These are phyloP conservation scores for Periplaneta americana DNA, from an alignment of 1,140 invertebrate species.

Conservation along the genomic window DNA sequence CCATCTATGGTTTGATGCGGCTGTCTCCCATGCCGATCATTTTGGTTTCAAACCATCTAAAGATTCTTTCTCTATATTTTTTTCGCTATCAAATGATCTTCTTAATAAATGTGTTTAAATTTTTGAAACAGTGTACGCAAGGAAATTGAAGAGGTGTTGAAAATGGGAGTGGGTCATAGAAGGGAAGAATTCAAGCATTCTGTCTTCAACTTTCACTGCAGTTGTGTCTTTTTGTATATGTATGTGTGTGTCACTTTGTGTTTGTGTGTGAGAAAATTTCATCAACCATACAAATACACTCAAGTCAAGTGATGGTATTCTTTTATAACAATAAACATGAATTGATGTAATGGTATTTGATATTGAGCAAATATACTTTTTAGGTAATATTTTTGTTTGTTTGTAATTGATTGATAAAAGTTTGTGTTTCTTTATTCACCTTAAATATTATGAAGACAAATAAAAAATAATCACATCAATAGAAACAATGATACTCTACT, in stretches of 20 bases:
- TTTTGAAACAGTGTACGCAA: neutral
- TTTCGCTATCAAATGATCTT: neutral
- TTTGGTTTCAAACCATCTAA: too few species aligned
- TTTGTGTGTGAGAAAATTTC: neutral
- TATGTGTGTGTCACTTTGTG: neutral
- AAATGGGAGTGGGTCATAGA: neutral
- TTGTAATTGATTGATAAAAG: constrained; percentile 14
- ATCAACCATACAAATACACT: constrained; percentile 1
- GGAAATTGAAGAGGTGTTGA: neutral
- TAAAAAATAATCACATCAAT: constrained; percentile 2
- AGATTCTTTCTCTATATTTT: neutral
- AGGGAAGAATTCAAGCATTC: neutral
- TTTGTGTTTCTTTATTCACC: neutral
- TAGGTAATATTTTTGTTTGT: constrained; percentile 5
- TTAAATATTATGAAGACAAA: constrained; percentile 1
- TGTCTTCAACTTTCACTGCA: neutral
- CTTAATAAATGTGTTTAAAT: neutral
- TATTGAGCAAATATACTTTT: constrained; percentile 19
- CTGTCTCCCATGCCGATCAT: too few species aligned
- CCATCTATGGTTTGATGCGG: neutral
- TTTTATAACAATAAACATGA: constrained; percentile 17
- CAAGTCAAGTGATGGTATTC: neutral
- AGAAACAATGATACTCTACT: neutral
- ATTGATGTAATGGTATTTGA: constrained; percentile 10
- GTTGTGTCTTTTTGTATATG: neutral